A percentile compares a stretch with the other conserved stretches of the same genome.
These are phyloP conservation scores for Lepisosteus oculatus DNA, from an alignment of 2,113 vertebrate species.

Conservation along the genomic window DNA sequence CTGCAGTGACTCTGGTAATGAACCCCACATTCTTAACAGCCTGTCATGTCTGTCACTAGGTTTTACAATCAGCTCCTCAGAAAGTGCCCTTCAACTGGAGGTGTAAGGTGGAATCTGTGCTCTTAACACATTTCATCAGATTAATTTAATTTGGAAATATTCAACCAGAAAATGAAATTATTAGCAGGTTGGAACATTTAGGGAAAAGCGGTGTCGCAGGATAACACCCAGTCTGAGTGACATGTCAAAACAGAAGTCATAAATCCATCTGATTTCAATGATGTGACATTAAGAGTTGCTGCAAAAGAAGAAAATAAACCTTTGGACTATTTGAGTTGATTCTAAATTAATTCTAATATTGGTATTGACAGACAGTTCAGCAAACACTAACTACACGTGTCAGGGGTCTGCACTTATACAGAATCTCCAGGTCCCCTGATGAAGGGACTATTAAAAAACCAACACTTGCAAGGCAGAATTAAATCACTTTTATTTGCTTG, in stretches of 20 bases:
- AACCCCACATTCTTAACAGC: conserved; percentile 55
- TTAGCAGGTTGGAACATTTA: conserved; percentile 66
- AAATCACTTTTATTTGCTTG: neutral
- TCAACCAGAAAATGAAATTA: conserved; percentile 79
- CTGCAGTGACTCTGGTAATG: conserved; percentile 56
- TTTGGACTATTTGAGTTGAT: conserved; percentile 23
- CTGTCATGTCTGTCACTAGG: conserved; percentile 67
- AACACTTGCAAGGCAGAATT: no score
- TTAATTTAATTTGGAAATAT: conserved; percentile 78
- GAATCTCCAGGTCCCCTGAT: neutral
- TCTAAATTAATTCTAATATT: neutral
- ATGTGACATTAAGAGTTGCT: conserved; percentile 49
- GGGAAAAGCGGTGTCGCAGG: conserved; percentile 57
- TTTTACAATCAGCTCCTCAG: conserved; percentile 63
- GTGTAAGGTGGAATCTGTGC: conserved; percentile 69
- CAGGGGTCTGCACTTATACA: neutral
- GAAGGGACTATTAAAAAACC: neutral
- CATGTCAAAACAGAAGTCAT: conserved; percentile 73
- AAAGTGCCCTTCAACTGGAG: conserved; percentile 66
- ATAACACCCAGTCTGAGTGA: conserved; percentile 62
- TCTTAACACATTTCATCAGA: conserved; percentile 63
- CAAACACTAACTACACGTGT: neutral
- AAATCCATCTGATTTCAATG: conserved; percentile 62
- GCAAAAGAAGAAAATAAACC: conserved; percentile 41
- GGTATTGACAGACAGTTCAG: neutral